Evolutionary conservation across 2,113 vertebrate genomes (phyloP).

Genomic region (Xiphias gladius): DNA sequence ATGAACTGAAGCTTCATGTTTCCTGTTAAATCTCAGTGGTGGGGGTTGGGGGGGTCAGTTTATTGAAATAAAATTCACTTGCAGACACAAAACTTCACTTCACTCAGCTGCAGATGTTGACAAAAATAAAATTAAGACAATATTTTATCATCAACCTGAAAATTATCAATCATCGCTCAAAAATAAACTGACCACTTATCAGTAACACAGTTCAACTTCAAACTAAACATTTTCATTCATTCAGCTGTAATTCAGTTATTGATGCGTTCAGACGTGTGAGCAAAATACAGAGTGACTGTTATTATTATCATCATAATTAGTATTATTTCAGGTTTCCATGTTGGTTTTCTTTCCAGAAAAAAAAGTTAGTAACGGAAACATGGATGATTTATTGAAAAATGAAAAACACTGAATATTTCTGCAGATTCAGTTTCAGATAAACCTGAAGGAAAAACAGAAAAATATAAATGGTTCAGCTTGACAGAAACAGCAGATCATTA

Average conservation of each 20-base stretch:
- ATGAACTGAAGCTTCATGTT: not conserved
- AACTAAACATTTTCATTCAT: not conserved
- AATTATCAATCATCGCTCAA: not conserved
- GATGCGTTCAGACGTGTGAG: not conserved
- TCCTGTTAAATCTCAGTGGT: not conserved
- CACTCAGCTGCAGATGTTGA: not conserved
- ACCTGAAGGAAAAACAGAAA: no score
- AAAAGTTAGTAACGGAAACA: no score
- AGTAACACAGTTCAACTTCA: not conserved
- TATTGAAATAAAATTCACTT: conserved; percentile 20
- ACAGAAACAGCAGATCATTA: no score
- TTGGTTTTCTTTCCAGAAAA: not conserved
- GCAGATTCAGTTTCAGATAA: no score
- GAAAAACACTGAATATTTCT: no score
- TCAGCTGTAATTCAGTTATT: not conserved
- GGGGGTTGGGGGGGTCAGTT: not conserved
- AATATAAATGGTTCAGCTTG: no score
- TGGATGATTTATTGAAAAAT: no score
- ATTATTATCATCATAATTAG: not conserved
- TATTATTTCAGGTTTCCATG: not conserved
- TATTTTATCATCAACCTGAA: not conserved
- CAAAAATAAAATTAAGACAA: not conserved
- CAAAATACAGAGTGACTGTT: not conserved
- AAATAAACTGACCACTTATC: not conserved
- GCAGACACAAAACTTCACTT: not conserved